Percentiles rank a stretch among this genome's conserved stretches.
These are phyloP conservation scores for Spodoptera picta DNA, from an alignment of 2,888 invertebrate species.

Conservation along the genomic window DNA sequence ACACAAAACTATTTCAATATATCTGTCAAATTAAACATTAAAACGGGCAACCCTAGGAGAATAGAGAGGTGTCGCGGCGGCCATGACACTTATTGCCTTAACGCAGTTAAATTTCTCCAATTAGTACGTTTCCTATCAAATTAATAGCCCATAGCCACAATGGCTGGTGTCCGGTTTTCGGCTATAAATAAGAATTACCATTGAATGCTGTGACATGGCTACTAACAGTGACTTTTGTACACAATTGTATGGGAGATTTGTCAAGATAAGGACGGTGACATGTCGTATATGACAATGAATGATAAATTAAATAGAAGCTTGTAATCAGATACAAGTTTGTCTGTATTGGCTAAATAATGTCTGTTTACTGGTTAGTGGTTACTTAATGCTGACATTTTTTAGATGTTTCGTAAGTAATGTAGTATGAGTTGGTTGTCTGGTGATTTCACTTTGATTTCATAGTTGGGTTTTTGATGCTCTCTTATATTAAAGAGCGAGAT, in stretches of 20 bases:
- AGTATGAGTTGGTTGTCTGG: too few relatives aligned
- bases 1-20: conserved; percentile 34
- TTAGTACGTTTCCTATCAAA: conserved; percentile 71
- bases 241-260: conserved; percentile 39
- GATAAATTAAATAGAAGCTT: neutral
- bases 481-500: too few relatives aligned
- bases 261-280: conserved; percentile 31
- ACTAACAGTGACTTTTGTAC: conserved; percentile 30
- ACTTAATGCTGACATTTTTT: too few relatives aligned
- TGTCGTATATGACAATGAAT: conserved; percentile 23
- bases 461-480: too few relatives aligned
- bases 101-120: conserved; percentile 68
- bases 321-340: too few relatives aligned
- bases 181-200: conserved; percentile 47
- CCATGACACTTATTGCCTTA: conserved; percentile 51
- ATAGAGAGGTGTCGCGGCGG: conserved; percentile 35
- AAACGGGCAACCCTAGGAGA: conserved; percentile 46
- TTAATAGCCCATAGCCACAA: conserved; percentile 62
- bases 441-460: too few relatives aligned
- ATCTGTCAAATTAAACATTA: conserved; percentile 24
- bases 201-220: conserved; percentile 17
- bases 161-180: conserved; percentile 55
- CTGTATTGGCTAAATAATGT: too few relatives aligned
- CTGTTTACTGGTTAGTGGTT: too few relatives aligned
- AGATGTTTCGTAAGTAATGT: too few relatives aligned